These are phyloP conservation scores for Sebastes vulpes DNA, from an alignment of 2,797 vertebrate species.

Conservation along the genomic window DNA sequence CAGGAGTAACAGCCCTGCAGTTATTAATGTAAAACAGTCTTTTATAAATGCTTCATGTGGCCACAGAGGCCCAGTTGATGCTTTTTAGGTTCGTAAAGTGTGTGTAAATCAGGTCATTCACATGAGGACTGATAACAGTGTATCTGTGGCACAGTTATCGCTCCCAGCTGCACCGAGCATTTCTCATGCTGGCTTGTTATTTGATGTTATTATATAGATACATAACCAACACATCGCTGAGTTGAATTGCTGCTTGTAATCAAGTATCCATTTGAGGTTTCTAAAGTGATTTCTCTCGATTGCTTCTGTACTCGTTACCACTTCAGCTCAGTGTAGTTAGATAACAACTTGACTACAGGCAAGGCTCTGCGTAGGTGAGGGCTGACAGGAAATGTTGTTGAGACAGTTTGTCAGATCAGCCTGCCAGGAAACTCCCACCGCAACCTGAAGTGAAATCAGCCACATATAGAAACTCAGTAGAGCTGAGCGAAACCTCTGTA, in stretches of 20 bases:
- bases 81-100: slow-evolving; percentile 7
- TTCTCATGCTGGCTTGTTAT: not conserved
- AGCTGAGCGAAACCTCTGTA: slow-evolving; percentile 35
- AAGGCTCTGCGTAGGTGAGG: slow-evolving; percentile 60
- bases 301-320: not conserved
- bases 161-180: slow-evolving; percentile 6
- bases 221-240: not conserved
- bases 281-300: not conserved
- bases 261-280: not conserved
- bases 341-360: slow-evolving; percentile 19
- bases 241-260: not conserved
- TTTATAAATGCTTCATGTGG: not conserved
- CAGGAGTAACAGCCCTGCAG: not conserved
- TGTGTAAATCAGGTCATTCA: slow-evolving; percentile 41
- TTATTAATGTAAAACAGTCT: not conserved
- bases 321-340: not conserved
- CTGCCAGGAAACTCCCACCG: slow-evolving; percentile 83
- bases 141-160: slow-evolving; percentile 16
- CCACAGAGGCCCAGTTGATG: not conserved
- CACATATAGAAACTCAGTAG: slow-evolving; percentile 63
- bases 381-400: slow-evolving; percentile 81
- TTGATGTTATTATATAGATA: not conserved
- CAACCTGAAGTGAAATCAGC: slow-evolving; percentile 83
- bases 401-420: slow-evolving; percentile 69
- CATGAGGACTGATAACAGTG: slow-evolving; percentile 10